A percentile compares a stretch with the other conserved stretches of the same genome.
phyloP scores from a whole-genome alignment of 2,113 vertebrate species.

The Dermatemys mawii region DNA sequence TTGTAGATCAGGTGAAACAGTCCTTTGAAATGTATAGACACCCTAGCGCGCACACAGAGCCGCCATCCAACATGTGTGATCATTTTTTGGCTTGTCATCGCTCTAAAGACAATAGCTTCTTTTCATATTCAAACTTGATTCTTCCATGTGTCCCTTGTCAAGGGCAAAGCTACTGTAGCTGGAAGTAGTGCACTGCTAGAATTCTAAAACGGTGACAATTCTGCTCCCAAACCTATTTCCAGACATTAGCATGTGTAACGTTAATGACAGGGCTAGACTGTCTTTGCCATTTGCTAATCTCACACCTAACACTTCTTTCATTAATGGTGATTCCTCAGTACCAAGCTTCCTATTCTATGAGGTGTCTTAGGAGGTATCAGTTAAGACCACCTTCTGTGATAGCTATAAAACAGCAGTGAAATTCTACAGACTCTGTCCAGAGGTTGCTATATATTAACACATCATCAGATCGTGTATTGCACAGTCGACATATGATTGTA shows the following conservation, averaged over 20 bases:
- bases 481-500: constrained; percentile 61
- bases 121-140: not conserved
- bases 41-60: not conserved
- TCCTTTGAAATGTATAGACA: not conserved
- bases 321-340: not conserved
- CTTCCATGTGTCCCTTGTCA: not conserved
- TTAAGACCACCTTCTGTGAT: not conserved
- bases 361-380: constrained; percentile 4
- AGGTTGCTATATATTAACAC: constrained; percentile 56
- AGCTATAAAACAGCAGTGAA: constrained; percentile 23
- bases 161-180: not conserved
- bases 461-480: constrained; percentile 42
- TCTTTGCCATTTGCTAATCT: not conserved
- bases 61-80: not conserved
- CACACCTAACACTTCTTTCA: not conserved
- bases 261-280: not conserved
- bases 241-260: not conserved
- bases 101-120: not conserved
- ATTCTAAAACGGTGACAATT: not conserved
- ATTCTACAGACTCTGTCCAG: constrained; percentile 24
- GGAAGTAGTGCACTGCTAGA: not conserved
- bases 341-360: not conserved
- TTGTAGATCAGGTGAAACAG: not conserved
- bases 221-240: constrained; percentile 4
- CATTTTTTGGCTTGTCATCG: not conserved